phyloP scores from a whole-genome alignment of 2,888 invertebrate species.

The Branchellion lobata region DNA sequence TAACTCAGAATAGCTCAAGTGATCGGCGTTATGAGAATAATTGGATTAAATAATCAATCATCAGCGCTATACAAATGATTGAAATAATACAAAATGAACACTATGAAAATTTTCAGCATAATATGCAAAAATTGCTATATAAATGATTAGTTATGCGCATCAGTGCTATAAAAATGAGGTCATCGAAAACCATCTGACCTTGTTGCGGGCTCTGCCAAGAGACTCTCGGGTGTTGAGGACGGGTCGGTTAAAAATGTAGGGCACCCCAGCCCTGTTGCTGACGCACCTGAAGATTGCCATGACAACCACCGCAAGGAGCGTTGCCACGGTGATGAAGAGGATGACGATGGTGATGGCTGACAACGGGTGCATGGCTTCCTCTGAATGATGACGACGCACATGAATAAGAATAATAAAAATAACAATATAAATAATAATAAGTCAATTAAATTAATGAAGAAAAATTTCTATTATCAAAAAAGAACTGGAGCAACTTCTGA shows the following conservation, averaged over 20 bases:
- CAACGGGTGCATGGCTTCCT: background rate
- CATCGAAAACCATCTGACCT: background rate
- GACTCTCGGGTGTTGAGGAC: background rate
- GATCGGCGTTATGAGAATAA: too few species aligned
- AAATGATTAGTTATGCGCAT: too few species aligned
- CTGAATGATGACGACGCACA: background rate
- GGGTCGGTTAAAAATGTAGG: slow-evolving; percentile 1
- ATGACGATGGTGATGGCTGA: background rate
- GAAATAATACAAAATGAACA: too few species aligned
- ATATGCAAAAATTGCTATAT: too few species aligned
- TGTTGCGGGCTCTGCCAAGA: background rate
- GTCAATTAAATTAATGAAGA: background rate
- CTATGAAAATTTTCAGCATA: too few species aligned
- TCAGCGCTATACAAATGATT: too few species aligned
- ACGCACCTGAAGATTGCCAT: background rate
- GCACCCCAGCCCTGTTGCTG: background rate
- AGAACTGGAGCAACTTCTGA: background rate
- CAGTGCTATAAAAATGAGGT: too few species aligned
- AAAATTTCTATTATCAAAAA: background rate
- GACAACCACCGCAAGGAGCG: background rate
- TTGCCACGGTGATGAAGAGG: background rate
- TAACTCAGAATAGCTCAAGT: too few species aligned
- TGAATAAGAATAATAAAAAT: too few species aligned
- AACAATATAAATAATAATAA: background rate
- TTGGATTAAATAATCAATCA: too few species aligned